A percentile compares a stretch with the other conserved stretches of the same genome.
Conservation (phyloP, 2,797 vertebrate genomes). For the Acomys russatus region DNA sequence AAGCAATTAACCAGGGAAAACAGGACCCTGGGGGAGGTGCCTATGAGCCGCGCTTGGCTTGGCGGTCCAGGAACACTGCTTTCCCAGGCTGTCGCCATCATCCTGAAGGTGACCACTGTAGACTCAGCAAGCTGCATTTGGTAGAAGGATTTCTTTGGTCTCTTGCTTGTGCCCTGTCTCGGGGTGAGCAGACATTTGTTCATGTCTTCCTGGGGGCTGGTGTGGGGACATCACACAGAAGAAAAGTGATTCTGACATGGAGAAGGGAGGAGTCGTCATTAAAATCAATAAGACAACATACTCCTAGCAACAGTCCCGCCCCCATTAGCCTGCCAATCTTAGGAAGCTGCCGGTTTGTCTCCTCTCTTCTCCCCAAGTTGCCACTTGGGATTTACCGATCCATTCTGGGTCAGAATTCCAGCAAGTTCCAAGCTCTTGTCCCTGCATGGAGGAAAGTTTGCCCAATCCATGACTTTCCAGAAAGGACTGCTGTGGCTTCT, state of each 20-base stretch:
- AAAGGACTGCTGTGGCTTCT: constrained; percentile 42
- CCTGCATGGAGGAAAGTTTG: not conserved
- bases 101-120: not conserved
- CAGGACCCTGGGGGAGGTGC: not conserved
- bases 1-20: no score
- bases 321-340: not conserved
- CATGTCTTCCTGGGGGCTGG: not conserved
- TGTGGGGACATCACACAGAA: not conserved
- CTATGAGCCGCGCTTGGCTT: not conserved
- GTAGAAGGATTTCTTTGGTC: not conserved
- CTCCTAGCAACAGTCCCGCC: not conserved
- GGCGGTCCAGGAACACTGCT: not conserved
- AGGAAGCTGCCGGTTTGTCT: not conserved
- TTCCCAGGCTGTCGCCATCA: not conserved
- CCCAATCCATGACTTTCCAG: not conserved
- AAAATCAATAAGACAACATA: not conserved
- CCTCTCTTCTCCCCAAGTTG: not conserved
- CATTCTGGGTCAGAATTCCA: constrained; percentile 28
- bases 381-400: constrained; percentile 24
- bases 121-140: not conserved
- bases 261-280: not conserved
- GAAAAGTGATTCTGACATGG: not conserved
- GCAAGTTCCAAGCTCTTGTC: constrained; percentile 61
- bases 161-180: not conserved
- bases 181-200: not conserved